Evolutionary conservation across 2,888 invertebrate genomes (phyloP).

Genomic region (Orthonevra nobilis): DNA sequence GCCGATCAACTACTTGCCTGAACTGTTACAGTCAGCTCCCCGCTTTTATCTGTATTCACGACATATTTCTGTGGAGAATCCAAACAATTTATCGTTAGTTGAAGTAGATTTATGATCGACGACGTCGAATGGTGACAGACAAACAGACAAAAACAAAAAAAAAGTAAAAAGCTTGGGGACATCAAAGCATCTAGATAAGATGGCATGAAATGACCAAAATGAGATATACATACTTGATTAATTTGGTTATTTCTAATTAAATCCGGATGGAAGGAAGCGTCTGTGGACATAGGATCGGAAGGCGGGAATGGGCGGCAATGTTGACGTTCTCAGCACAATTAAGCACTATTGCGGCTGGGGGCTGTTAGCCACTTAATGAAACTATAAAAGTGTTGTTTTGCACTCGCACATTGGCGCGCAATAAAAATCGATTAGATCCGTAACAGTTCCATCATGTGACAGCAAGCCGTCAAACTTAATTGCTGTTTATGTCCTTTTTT

Average conservation of each 20-base stretch:
- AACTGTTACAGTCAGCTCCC: conserved; percentile 88
- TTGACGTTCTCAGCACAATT: conserved; percentile 8
- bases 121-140: conserved; percentile 1
- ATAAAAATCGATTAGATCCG: conserved; percentile 36
- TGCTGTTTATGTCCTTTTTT: conserved; percentile 6
- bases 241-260: conserved; percentile 11
- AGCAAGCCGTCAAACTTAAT: background rate
- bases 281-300: too few relatives aligned
- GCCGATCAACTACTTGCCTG: conserved; percentile 82
- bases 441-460: background rate
- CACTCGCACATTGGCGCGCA: background rate
- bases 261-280: background rate
- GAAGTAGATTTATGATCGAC: background rate
- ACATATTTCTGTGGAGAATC: conserved; percentile 87
- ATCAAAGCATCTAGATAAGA: conserved; percentile 72
- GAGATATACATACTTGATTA: conserved; percentile 30
- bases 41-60: conserved; percentile 87
- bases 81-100: conserved; percentile 16
- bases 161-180: conserved; percentile 22
- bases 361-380: conserved; percentile 24
- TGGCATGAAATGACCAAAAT: conserved; percentile 77
- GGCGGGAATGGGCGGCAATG: background rate
- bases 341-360: background rate
- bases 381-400: conserved; percentile 31
- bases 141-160: background rate